Evolutionary conservation across 2,113 vertebrate species (phyloP).

Genomic region (Hippocampus comes): DNA sequence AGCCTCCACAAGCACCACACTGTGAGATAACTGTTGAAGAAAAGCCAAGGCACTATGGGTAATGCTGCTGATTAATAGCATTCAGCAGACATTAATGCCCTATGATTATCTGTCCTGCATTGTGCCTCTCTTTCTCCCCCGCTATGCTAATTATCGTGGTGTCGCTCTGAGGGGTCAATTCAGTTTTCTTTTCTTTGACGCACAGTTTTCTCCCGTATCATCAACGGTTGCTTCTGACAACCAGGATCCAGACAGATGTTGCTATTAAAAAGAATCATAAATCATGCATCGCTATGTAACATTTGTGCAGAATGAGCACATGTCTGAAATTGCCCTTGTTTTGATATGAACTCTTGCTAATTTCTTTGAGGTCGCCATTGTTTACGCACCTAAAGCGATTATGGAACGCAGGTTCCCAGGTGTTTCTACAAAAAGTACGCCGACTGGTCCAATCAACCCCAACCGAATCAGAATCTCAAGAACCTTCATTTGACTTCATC

Average conservation of each 20-base stretch:
- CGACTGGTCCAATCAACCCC: not conserved
- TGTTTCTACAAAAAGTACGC: not conserved
- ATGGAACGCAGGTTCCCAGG: not conserved
- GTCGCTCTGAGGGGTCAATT: slow-evolving; percentile 59
- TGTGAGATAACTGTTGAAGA: slow-evolving; percentile 56
- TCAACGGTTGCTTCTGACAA: slow-evolving; percentile 45
- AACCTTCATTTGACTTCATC: too few species aligned
- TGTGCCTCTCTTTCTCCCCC: slow-evolving; percentile 54
- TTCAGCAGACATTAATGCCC: slow-evolving; percentile 71
- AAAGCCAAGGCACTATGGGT: slow-evolving; percentile 65
- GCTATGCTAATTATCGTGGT: slow-evolving; percentile 70
- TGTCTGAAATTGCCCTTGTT: not conserved
- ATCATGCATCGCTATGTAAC: too few species aligned
- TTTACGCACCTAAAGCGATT: not conserved
- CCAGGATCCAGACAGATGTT: not conserved
- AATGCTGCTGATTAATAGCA: slow-evolving; percentile 73
- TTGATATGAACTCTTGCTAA: not conserved
- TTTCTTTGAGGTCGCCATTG: not conserved
- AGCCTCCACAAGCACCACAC: too few species aligned
- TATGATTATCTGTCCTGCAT: slow-evolving; percentile 67
- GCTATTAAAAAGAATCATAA: too few species aligned
- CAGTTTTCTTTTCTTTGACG: slow-evolving; percentile 24
- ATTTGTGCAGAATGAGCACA: too few species aligned
- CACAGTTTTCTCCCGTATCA: slow-evolving; percentile 44
- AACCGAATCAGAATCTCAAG: not conserved